Base-by-base conservation (phyloP, 2,888 invertebrate species). In the Spicauda simplicius region DNA sequence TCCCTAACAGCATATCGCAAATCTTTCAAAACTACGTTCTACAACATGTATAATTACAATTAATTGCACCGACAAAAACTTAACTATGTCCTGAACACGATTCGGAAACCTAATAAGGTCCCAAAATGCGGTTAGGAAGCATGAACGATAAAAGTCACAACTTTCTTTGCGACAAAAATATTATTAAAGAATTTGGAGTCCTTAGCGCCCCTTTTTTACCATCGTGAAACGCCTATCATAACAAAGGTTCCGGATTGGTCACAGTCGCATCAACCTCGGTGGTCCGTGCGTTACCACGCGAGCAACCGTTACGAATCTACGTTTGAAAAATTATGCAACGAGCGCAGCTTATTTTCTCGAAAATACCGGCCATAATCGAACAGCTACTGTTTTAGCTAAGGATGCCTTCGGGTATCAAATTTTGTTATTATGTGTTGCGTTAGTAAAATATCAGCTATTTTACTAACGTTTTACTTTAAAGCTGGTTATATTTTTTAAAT, bases 271-370 rank as follows among this genome's bases (percentile, higher is more conserved):
- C 87, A 72, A 78, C 81, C 76, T 72, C 81, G 86, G 88, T 86
- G 87, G 88, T 84, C 87, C 76, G 73, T 62, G 63, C 74, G 71
- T 74, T 73, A 77, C 78, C 69, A 74, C 70, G 73, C 71, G 69
- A 72, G 74, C 71, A 72, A 83, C 85, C 86, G 85, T 85, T 84
- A 87, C 83, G 71, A 85, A 86, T 86, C 75, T 75, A 74, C 80
- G 74, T 82, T 84, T 80, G 79, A 82, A 83, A 83, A 81, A 82
- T 81, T 76, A 78, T 67, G 56, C 50, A 66, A 48, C 48, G 73
- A 75, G 69, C 72, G 74, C 72, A 73, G 64, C 78, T 80, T 77
- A 80, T 82, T 83, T 80, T 77, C 72, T 76, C 76, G 78, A 80
- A 84, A 84, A 77, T 73, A 77, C 77, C 73, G 76, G 77, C 79